phyloP scores from a whole-genome alignment of 2,888 invertebrate species.

The Drosophila cognata region DNA sequence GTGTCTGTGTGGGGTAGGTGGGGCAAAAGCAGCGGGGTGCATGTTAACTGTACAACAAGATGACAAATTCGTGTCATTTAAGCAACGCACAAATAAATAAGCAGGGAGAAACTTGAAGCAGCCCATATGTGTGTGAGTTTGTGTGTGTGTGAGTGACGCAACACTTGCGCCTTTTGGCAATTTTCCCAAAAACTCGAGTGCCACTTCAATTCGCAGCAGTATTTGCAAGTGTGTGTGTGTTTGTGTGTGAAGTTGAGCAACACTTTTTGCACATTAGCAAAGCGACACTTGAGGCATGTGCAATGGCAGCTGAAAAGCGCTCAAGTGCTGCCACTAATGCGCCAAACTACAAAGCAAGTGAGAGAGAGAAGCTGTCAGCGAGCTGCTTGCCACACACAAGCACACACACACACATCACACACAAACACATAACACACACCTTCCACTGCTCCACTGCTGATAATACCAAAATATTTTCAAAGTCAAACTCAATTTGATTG shows the following conservation, averaged over 20 bases:
- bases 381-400: conserved; percentile 47
- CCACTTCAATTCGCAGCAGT: conserved; percentile 31
- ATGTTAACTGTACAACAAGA: conserved; percentile 52
- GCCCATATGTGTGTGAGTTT: conserved; percentile 18
- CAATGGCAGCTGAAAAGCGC: conserved; percentile 38
- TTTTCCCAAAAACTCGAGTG: conserved; percentile 67
- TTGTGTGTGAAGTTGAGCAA: conserved; percentile 48
- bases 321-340: conserved; percentile 58
- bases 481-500: conserved; percentile 74
- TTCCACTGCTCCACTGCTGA: conserved; percentile 1
- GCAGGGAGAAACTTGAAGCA: conserved; percentile 34
- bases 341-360: conserved; percentile 38
- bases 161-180: conserved; percentile 69
- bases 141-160: conserved; percentile 34
- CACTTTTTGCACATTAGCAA: conserved; percentile 80
- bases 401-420: background rate
- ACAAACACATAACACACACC: conserved; percentile 11
- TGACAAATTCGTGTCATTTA: conserved; percentile 78
- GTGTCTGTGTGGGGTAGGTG: background rate
- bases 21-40: conserved; percentile 34
- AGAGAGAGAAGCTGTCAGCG: conserved; percentile 62
- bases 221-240: conserved; percentile 18
- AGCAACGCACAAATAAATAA: conserved; percentile 66
- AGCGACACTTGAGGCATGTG: conserved; percentile 61
- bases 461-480: conserved; percentile 60